These are phyloP conservation scores for Hoplostethus mediterraneus DNA, from an alignment of 2,797 vertebrate species.

Conservation along the genomic window DNA sequence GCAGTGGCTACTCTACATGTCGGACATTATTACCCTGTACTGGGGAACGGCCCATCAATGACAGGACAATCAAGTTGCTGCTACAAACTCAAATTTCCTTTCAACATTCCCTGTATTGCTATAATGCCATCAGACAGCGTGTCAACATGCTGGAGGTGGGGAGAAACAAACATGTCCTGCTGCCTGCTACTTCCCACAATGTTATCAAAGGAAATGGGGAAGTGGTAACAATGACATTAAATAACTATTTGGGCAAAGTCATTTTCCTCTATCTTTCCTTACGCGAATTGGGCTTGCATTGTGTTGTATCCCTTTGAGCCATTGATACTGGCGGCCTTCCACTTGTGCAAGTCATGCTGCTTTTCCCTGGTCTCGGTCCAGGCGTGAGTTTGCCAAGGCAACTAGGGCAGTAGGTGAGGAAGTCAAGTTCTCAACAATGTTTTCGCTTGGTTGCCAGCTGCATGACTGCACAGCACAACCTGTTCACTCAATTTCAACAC, in stretches of 20 bases:
- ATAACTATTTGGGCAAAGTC: conserved; percentile 72
- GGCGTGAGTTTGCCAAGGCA: conserved; percentile 66
- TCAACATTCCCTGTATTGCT: conserved; percentile 18
- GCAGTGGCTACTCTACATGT: not conserved
- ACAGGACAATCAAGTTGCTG: conserved; percentile 15
- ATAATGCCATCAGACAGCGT: conserved; percentile 20
- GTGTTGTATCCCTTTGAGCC: conserved; percentile 69
- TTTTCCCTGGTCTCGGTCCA: conserved; percentile 68
- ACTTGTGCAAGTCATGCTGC: conserved; percentile 77
- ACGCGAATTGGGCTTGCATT: conserved; percentile 54
- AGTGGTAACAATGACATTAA: conserved; percentile 76
- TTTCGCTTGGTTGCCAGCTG: conserved; percentile 30
- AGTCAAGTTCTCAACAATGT: conserved; percentile 49
- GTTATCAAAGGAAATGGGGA: conserved; percentile 66
- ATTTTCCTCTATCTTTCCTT: conserved; percentile 59
- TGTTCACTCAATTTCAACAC: not conserved
- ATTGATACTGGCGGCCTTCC: conserved; percentile 67
- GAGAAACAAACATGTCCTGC: conserved; percentile 58
- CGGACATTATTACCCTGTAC: conserved; percentile 1
- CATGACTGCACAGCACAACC: conserved; percentile 10
- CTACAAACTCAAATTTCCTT: not conserved
- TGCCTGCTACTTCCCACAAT: conserved; percentile 58
- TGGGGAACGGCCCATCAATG: not conserved
- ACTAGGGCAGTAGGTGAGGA: conserved; percentile 67
- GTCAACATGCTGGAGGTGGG: conserved; percentile 37